Conservation (phyloP, 2,113 vertebrate genomes). For the Odontophorus gujanensis region DNA sequence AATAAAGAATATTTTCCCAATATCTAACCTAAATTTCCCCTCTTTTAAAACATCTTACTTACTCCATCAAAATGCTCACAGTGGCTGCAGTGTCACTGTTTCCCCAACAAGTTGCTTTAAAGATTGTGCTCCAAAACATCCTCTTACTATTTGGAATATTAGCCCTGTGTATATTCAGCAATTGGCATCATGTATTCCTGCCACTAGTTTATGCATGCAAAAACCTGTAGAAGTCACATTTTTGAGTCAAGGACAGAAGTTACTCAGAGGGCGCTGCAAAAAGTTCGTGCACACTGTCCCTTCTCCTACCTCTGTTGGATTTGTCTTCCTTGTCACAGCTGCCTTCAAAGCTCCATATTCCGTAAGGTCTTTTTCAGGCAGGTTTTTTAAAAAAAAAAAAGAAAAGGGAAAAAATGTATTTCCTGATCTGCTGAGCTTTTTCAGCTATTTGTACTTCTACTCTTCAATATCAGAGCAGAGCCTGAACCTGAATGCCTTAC, state of each 20-base stretch:
- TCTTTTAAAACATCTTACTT: not conserved
- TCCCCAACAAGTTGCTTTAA: not conserved
- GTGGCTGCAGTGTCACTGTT: not conserved
- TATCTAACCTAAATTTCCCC: no score
- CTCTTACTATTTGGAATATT: not conserved
- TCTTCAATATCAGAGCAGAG: not conserved
- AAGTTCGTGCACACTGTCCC: fast-evolving
- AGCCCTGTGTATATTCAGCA: not conserved
- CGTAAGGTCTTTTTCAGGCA: not conserved
- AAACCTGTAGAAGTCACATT: fast-evolving
- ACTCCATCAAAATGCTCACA: not conserved
- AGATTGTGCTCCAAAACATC: not conserved
- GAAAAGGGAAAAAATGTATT: not conserved
- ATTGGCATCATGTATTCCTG: not conserved
- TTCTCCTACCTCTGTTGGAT: not conserved
- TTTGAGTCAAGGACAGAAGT: not conserved
- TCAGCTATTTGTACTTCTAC: not conserved
- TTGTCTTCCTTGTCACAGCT: not conserved
- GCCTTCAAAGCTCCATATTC: not conserved
- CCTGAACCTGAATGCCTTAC: not conserved
- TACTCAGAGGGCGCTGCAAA: not conserved
- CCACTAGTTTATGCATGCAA: not conserved
- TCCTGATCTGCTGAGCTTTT: not conserved
- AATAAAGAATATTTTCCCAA: no score
- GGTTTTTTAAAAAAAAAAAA: not conserved